Evolutionary conservation across 2,888 invertebrate species (phyloP).

Genomic region (Lasius platythorax): DNA sequence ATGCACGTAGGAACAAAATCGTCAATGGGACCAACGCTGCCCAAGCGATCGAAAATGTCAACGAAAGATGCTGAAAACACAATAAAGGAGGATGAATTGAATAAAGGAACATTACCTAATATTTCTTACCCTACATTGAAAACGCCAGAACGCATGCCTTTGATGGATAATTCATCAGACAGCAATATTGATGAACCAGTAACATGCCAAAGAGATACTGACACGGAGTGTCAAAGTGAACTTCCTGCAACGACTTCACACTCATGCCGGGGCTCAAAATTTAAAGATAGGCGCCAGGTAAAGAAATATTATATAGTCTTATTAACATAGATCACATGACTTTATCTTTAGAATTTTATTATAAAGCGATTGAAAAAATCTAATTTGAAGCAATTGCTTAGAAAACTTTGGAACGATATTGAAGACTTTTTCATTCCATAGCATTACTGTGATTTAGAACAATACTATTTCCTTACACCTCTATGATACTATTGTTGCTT

Average conservation of each 20-base stretch:
- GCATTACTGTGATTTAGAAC: background rate
- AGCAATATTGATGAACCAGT: background rate
- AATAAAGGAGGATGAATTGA: too few species aligned
- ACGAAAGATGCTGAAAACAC: too few species aligned
- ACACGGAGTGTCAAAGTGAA: background rate
- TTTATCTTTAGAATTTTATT: background rate
- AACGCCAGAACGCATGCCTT: background rate
- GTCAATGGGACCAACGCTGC: background rate
- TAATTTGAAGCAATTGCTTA: background rate
- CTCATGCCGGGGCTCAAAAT: background rate
- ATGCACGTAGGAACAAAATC: background rate
- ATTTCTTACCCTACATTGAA: too few species aligned
- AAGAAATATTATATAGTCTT: background rate
- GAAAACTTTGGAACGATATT: background rate
- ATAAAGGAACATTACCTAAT: too few species aligned
- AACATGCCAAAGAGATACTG: background rate
- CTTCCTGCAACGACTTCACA: background rate
- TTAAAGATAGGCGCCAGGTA: background rate
- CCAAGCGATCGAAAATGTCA: background rate
- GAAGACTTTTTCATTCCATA: background rate
- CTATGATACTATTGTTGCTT: too few species aligned
- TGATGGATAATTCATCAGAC: slow-evolving; percentile 1
- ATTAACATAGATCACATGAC: too few species aligned
- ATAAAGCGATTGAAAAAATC: background rate
- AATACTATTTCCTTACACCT: too few species aligned